Base-by-base conservation (phyloP, 2,797 vertebrate genomes). In the Chelidonichthys spinosus region DNA sequence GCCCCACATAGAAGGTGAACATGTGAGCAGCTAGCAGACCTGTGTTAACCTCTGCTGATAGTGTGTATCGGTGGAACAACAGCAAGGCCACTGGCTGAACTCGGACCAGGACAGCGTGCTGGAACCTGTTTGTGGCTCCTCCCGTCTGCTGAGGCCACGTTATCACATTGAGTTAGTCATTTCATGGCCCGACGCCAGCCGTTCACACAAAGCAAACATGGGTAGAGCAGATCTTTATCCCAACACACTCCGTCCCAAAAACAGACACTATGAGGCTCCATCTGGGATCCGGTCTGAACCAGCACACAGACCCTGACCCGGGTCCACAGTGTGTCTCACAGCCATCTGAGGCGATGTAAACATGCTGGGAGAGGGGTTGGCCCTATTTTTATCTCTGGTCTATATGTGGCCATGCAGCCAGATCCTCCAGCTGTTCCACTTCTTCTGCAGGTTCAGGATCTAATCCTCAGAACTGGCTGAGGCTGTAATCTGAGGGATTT, bases 331-430 rank as follows among this genome's bases (percentile, higher is more conserved):
- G 15, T 35, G 10, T 69, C 17, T 18, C 62, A 5, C 7, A 17
- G 40, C 79, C 53, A 56, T 79, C 60, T 63, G 44, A 5, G 63
- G 66, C 0, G 11, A 80, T 2, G 62, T 76, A 85, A 83, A 82
- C 80, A 73, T 11, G 33, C 32, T 76, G 25, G 25, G 25, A 25
- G 25, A 25, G 25, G 25, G 2, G 25, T 25, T 1, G 2, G 25
- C 63, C 63, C 87, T 91, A 89, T 88, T 85, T 92, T 78, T 80
- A 75, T 59, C 63, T 42, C 25, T 25, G 25, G 39, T 49, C 62
- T 32, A 47, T 63, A 69, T 76, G 68, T 74, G 54, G 37, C 32
- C 18, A 33, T 39, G 63, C 7, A 47, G 43, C 25, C 33, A n/a
- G 50, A 10, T 53, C 59, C 69, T 65, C 68, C 46, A 72, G 58